Base-by-base conservation (phyloP, 1,140 invertebrate species). In the Popillia japonica region DNA sequence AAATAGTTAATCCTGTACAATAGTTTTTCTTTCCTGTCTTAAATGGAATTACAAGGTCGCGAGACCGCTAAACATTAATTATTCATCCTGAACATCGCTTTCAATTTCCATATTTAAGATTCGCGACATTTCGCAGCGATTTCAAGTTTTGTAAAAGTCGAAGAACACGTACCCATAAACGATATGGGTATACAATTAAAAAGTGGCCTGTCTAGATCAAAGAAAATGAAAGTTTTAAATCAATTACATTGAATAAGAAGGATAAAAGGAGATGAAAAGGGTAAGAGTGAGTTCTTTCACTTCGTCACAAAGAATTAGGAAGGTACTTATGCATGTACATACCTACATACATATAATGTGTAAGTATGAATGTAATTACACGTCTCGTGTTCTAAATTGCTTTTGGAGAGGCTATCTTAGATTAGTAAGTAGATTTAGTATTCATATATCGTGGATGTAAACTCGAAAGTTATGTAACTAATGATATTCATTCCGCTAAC, bases 31-130 rank as follows among this genome's bases (percentile, higher is more conserved):
- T 59, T 59, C 17, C n/a, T 59, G 55, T 68, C 27, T 68, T 8
- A 27, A 27, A 20, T 23, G 20, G 27, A 9, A 10, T 34, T 27
- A 23, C 61, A 68, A 68, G 61, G 61, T 68, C 10, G 20, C 11
- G 22, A 2, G 6, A 11, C 9, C 61, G 27, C 61, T 9, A 10
- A 68, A 68, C 22, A 68, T 34, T 34, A 68, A 68, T 68, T 68
- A 68, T 68, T 68, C 61, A 68, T 68, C 6, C 22, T 20, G 61
- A 68, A 23, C 61, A 68, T 68, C 61, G 22, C 61, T 68, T 68
- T 68, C 61, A 68, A 68, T 68, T 68, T 68, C 61, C 61, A 68
- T 68, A 68, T 68, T 68, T 68, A 34, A 68, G 17, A 55, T 55
- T 17, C 61, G 61, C 61, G 10, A 22, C 59, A 22, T 61, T 17